Conservation (phyloP, 1,140 invertebrate genomes). For the Drosophila navojoa region DNA sequence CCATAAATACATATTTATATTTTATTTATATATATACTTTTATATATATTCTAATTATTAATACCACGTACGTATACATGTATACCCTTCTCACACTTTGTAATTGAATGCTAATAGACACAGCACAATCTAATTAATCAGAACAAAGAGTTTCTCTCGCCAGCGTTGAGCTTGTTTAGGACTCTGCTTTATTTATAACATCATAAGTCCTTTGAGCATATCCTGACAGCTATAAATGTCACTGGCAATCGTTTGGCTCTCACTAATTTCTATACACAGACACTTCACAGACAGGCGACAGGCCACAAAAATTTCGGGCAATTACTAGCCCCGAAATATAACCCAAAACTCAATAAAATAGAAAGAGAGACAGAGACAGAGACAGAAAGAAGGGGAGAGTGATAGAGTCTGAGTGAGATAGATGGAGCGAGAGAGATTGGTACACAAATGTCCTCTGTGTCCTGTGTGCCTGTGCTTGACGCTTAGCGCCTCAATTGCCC, state of each 20-base stretch:
- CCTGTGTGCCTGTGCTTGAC: constrained; percentile 49
- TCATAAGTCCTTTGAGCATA: constrained; percentile 8
- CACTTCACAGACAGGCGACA: constrained; percentile 40
- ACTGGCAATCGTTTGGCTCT: constrained; percentile 25
- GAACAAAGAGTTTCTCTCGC: constrained; percentile 1
- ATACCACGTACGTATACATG: not conserved
- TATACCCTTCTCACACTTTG: not conserved
- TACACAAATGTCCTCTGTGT: constrained; percentile 12
- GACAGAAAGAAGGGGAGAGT: not conserved
- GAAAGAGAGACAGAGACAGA: not conserved
- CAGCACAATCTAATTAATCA: constrained; percentile 7
- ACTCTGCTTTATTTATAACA: constrained; percentile 5
- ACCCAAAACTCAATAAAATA: constrained; percentile 23
- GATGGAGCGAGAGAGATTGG: not conserved
- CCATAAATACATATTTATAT: no score
- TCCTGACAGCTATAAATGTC: constrained; percentile 49
- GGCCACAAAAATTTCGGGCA: constrained; percentile 39
- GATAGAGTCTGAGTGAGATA: not conserved
- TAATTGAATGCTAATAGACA: constrained; percentile 24
- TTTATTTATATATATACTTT: no score
- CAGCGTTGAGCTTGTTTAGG: constrained; percentile 9
- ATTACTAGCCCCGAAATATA: constrained; percentile 43
- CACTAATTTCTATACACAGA: constrained; percentile 27
- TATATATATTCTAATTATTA: not conserved
- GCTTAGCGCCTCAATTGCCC: constrained; percentile 20